These are phyloP conservation scores for Micropoecilia bifurca DNA, from an alignment of 2,797 vertebrate genomes.

Conservation along the genomic window DNA sequence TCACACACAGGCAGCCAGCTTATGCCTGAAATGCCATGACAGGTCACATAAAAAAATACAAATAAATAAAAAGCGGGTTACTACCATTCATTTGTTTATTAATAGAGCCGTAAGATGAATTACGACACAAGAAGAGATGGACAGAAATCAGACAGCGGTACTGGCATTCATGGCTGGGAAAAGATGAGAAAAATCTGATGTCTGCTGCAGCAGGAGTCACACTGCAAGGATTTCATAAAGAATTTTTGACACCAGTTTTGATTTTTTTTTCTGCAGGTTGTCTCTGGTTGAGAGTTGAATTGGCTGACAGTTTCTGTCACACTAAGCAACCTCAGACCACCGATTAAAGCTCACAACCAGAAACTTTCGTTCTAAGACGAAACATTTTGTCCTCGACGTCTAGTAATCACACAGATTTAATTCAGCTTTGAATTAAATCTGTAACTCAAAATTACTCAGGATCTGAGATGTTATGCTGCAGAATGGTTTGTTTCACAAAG, in stretches of 20 bases:
- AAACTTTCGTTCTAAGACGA: neutral
- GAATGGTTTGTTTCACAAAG: constrained; percentile 80
- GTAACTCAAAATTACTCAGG: constrained; percentile 85
- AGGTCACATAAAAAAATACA: neutral
- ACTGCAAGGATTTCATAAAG: neutral
- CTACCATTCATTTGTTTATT: neutral
- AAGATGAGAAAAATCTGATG: neutral
- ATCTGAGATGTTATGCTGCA: constrained; percentile 87
- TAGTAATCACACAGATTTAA: neutral
- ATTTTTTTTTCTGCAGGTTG: neutral
- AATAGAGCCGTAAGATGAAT: neutral
- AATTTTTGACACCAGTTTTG: neutral
- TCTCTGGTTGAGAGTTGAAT: neutral
- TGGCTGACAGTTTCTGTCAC: constrained; percentile 1
- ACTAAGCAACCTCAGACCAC: neutral
- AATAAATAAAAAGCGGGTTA: neutral
- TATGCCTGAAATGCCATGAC: neutral
- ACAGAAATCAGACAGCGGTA: neutral
- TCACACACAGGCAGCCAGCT: neutral
- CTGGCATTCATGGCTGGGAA: neutral
- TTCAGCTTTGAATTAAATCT: too few species aligned
- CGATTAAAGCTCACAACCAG: neutral
- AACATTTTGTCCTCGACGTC: neutral
- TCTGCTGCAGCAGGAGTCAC: neutral
- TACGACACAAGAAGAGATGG: neutral